phyloP scores from a whole-genome alignment of 2,888 invertebrate species.

The Xylophagus ater region DNA sequence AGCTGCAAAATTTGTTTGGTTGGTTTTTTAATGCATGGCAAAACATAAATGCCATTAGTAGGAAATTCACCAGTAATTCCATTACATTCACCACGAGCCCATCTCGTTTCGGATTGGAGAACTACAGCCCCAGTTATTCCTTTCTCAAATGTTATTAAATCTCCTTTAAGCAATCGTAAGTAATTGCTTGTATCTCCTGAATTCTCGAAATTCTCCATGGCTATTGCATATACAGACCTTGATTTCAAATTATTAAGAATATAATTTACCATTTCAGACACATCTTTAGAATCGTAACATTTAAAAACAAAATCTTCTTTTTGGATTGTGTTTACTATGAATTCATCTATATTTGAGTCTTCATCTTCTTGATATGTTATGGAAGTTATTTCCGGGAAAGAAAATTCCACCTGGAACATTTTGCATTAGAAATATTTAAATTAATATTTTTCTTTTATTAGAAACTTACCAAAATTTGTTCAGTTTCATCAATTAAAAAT shows the following conservation, averaged over 20 bases:
- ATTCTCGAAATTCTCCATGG: constrained; percentile 47
- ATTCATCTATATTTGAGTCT: constrained; percentile 46
- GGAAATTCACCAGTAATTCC: constrained; percentile 72
- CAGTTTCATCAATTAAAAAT: constrained; percentile 83
- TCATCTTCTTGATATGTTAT: constrained; percentile 44
- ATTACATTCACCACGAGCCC: constrained; percentile 62
- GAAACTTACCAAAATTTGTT: constrained; percentile 56
- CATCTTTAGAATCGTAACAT: constrained; percentile 76
- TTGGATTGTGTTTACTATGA: constrained; percentile 71
- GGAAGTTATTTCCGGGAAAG: constrained; percentile 75
- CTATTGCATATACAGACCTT: constrained; percentile 74
- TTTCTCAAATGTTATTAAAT: constrained; percentile 68
- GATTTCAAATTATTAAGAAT: constrained; percentile 79
- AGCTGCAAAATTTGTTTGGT: constrained; percentile 52
- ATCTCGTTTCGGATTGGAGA: constrained; percentile 48
- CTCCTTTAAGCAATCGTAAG: constrained; percentile 56
- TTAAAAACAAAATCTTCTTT: constrained; percentile 86
- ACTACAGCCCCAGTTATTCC: constrained; percentile 64
- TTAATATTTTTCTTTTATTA: background rate
- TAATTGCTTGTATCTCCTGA: constrained; percentile 47
- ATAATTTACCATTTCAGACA: constrained; percentile 69
- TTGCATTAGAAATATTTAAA: background rate
- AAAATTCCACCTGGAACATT: constrained; percentile 51
- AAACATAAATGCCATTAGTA: constrained; percentile 72
- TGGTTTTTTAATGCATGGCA: constrained; percentile 72